Evolutionary conservation across 2,888 invertebrate species (phyloP), one percentile per base, ranked within the genome.

Genomic region (Nymphalis c-album): DNA sequence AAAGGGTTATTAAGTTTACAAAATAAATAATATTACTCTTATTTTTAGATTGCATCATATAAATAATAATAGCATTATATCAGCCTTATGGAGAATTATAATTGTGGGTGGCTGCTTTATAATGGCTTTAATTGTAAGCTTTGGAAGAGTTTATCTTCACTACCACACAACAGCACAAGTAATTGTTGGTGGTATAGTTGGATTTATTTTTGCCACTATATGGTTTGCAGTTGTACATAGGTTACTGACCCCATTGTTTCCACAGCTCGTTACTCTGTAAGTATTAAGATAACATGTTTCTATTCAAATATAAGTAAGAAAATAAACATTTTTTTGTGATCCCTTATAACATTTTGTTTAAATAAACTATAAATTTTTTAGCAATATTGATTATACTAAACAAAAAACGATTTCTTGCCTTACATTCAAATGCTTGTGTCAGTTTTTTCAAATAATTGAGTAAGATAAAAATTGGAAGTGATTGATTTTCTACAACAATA

Each of bases 121-220:
- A 47, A 84, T 94, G 77, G 94, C 95, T 18, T 73, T 93, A 60
- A 85, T 95, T 73, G 95, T 96, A 62, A 94, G 95, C 80, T 88
- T 94, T 80, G 95, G 93, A 82, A 94, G 98, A 81, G 95, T 98
- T 69, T 98, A 98, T 85, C 93, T 98, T 71, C 95, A 96, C 80
- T 98, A 98, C 84, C 98, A 98, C 85, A 96, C 97, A 51, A 92
- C 94, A 77, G 90, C 94, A 50, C 98, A 98, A 92, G 97, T 98
- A 68, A 77, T 96, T 20, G 95, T 95, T 78, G 98, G 98, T 65
- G 94, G 94, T 40, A 71, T 96, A 45, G 91, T 96, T 69, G 98
- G 98, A 60, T 87, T 94, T 67, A 70, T 95, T 68, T 94, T 96
- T 85, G 98, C 96, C 71, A 93, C 95, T 64, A 74, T 95, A 71